These are phyloP conservation scores for Choloepus didactylus DNA, from an alignment of 2,797 vertebrate genomes.

Conservation along the genomic window DNA sequence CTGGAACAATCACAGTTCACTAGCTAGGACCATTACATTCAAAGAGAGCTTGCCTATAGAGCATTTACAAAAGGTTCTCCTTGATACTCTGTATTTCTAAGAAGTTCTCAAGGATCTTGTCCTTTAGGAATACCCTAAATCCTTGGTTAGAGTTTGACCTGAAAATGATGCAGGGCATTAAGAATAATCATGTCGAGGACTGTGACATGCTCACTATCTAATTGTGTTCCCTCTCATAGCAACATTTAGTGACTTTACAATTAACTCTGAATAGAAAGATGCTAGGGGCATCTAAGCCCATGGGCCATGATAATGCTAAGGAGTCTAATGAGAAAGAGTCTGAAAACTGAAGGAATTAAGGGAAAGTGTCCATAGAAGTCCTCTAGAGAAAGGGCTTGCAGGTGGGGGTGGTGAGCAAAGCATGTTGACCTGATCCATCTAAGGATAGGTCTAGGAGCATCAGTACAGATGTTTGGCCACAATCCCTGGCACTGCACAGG, in stretches of 20 bases:
- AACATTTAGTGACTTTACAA: background rate
- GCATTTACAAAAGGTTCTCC: background rate
- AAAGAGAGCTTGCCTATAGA: background rate
- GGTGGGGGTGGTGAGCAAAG: conserved; percentile 65
- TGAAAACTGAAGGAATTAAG: conserved; percentile 46
- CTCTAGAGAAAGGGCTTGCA: conserved; percentile 59
- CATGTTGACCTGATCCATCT: conserved; percentile 59
- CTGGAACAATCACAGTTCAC: background rate
- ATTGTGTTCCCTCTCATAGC: background rate
- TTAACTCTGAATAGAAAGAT: background rate
- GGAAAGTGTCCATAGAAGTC: conserved; percentile 1
- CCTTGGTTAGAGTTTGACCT: background rate
- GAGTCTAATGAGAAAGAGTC: conserved; percentile 56
- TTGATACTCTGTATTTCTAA: background rate
- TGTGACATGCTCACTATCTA: background rate
- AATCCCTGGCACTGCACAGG: conserved; percentile 69
- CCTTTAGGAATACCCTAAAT: background rate
- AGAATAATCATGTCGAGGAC: background rate
- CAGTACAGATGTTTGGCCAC: conserved; percentile 78
- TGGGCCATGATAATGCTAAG: background rate
- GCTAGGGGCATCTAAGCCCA: background rate
- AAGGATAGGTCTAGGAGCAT: conserved; percentile 72
- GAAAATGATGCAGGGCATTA: background rate
- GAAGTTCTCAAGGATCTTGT: background rate
- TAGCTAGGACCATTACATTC: background rate